Conservation (phyloP, 2,113 vertebrate species). For the Lagopus muta region DNA sequence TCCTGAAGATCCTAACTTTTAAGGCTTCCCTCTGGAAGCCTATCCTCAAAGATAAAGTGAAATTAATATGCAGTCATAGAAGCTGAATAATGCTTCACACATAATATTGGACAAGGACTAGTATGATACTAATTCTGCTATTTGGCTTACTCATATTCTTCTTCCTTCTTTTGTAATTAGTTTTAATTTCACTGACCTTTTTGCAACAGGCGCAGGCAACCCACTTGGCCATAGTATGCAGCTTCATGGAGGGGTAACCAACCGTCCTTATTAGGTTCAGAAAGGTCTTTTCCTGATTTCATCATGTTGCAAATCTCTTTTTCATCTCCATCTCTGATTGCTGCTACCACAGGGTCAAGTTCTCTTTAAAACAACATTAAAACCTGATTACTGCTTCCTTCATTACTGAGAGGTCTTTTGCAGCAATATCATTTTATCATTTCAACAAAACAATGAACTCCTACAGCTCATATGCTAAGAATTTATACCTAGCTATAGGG, state of each 20-base stretch:
- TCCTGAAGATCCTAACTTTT: background rate
- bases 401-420: background rate
- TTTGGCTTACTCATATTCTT: background rate
- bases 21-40: background rate
- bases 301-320: conserved; percentile 77
- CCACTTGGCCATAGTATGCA: conserved; percentile 84
- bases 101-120: background rate
- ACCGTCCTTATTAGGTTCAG: conserved; percentile 84
- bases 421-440: background rate
- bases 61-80: background rate
- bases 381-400: conserved; percentile 12
- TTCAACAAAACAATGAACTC: background rate
- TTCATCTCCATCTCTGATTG: conserved; percentile 81
- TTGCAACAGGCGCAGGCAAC: conserved; percentile 85
- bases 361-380: conserved; percentile 74
- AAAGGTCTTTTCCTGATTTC: conserved; percentile 77
- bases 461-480: background rate
- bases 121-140: background rate
- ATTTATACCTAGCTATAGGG: background rate
- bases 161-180: background rate
- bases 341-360: conserved; percentile 78
- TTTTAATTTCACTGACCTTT: conserved; percentile 79
- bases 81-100: background rate
- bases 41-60: background rate
- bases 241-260: conserved; percentile 92